Conservation (phyloP, 2,113 vertebrate species). For the Eleginops maclovinus region DNA sequence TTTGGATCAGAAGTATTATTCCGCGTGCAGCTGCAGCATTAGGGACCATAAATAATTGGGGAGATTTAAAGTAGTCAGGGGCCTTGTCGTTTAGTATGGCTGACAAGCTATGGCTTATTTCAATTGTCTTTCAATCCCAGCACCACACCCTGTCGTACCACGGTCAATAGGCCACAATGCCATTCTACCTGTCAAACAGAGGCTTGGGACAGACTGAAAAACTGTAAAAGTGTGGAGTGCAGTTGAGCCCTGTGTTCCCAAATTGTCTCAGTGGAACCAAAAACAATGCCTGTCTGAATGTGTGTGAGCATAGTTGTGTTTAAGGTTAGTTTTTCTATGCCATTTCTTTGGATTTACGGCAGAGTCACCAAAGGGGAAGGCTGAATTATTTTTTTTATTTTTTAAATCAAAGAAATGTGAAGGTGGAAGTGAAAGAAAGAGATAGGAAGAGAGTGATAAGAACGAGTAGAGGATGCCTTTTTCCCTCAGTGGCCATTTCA, state of each 20-base stretch:
- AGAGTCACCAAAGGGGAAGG: constrained; percentile 37
- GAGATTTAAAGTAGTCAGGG: constrained; percentile 59
- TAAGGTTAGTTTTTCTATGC: constrained; percentile 26
- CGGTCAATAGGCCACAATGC: constrained; percentile 41
- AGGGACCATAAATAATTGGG: constrained; percentile 48
- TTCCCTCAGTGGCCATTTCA: not conserved
- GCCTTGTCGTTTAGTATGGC: constrained; percentile 61
- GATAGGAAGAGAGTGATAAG: not conserved
- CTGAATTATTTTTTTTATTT: too few species aligned
- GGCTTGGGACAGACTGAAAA: constrained; percentile 37
- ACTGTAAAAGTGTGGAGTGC: constrained; percentile 6
- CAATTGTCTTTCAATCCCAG: constrained; percentile 39
- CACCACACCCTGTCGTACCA: constrained; percentile 40
- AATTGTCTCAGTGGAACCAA: constrained; percentile 18
- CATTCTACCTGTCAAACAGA: constrained; percentile 51
- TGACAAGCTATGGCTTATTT: constrained; percentile 56
- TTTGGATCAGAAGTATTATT: constrained; percentile 37
- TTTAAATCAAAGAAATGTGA: constrained; percentile 17
- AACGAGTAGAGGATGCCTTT: not conserved
- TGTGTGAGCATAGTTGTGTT: constrained; percentile 17
- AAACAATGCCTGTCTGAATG: constrained; percentile 17
- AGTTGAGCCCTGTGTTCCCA: constrained; percentile 13
- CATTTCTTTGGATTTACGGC: constrained; percentile 55
- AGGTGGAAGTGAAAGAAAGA: constrained; percentile 24
- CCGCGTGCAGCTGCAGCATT: constrained; percentile 30